Evolutionary conservation across 2,113 vertebrate genomes (phyloP), one percentile per base, ranked within the genome.

Genomic region (Rafetus swinhoei): DNA sequence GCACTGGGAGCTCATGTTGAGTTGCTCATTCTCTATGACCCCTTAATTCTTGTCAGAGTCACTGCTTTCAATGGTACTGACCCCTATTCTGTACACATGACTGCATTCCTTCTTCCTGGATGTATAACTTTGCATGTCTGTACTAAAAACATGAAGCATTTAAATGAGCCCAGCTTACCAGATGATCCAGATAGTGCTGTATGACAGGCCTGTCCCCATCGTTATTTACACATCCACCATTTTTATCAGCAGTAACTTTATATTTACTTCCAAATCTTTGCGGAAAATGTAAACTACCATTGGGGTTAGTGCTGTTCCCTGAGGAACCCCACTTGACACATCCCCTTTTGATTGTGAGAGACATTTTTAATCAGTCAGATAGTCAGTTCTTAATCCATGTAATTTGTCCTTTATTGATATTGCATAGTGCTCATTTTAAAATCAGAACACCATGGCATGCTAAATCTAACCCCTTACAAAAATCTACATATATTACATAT

Each of bases 281-380:
- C 7, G 12, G 55, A 35, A 86, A 81, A 5, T 6, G 3, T 4
- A 15, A 19, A 0, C 0, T 21, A 4, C 2, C 0, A 0, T 6
- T 50, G 32, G 13, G 50, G 21, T 25, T 39, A 35, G 13, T 60
- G 27, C 5, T 1, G 1, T 39, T 45, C 45, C 5, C 0, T 5
- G 56, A 24, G 81, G 76, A 69, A 62, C 32, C 81, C 56, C 76
- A 60, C 7, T 35, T 24, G 29, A 13, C 0, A 3, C 59, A 88
- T 54, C 19, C 69, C 77, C 54, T 12, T 7, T 21, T 0, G 16
- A n/a, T n/a, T 32, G 12, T 32, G 16, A n/a, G 15, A 69, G 15
- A 69, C n/a, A 5, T 69, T 69, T 69, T 69, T 69, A 69, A 39
- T 39, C 39, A 15, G 50, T 45, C 1, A 0, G 2, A 6, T 9